phyloP scores from a whole-genome alignment of 2,888 invertebrate genomes.

The Zaprionus obscuricornis region DNA sequence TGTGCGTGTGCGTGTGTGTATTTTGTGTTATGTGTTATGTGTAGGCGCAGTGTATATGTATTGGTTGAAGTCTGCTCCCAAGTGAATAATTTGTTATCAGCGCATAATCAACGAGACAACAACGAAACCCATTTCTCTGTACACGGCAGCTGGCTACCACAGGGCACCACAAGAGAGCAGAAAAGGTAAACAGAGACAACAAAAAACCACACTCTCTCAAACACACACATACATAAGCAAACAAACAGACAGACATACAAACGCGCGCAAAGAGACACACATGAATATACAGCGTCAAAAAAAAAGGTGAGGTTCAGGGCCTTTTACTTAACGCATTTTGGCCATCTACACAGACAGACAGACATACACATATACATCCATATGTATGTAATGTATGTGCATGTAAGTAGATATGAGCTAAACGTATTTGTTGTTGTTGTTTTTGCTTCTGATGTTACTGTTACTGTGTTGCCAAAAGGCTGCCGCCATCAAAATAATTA shows the following conservation, averaged over 20 bases:
- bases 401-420: background rate
- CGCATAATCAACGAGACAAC: conserved; percentile 79
- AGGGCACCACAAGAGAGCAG: conserved; percentile 20
- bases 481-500: conserved; percentile 79
- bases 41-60: conserved; percentile 32
- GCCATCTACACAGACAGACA: background rate
- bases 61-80: conserved; percentile 70
- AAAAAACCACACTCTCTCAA: conserved; percentile 9
- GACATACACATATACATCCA: background rate
- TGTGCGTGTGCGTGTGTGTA: conserved; percentile 22
- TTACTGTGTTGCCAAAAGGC: conserved; percentile 58
- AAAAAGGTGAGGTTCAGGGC: conserved; percentile 63
- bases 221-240: background rate
- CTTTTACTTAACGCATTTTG: conserved; percentile 65
- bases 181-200: conserved; percentile 49
- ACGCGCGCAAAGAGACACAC: background rate
- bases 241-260: background rate
- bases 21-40: conserved; percentile 26
- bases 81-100: conserved; percentile 81
- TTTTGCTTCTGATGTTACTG: conserved; percentile 27
- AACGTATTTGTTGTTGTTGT: conserved; percentile 28
- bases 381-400: conserved; percentile 1
- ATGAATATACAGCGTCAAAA: conserved; percentile 20
- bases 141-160: conserved; percentile 25
- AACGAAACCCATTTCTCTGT: conserved; percentile 27